Percentiles rank a stretch among this genome's conserved stretches.
These are phyloP conservation scores for Scolopax rusticola DNA, from an alignment of 2,797 vertebrate genomes.

Conservation along the genomic window DNA sequence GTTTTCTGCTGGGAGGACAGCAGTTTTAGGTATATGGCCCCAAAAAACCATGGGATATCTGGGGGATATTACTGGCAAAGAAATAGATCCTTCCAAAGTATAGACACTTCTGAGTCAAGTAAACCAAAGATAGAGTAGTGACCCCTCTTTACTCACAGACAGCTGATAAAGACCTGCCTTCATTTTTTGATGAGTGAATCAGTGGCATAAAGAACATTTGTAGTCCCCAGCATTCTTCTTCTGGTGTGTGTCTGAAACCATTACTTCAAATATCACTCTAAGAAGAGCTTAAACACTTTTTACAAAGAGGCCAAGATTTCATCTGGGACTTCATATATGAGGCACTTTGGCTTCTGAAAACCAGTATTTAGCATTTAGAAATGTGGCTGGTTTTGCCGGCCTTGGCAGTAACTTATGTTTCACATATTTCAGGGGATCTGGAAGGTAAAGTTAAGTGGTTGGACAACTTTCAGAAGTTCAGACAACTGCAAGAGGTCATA, in stretches of 20 bases:
- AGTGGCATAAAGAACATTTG: background rate
- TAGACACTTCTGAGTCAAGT: background rate
- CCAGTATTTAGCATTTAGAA: background rate
- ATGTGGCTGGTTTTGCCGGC: background rate
- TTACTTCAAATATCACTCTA: background rate
- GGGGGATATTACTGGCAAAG: background rate
- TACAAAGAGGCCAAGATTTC: background rate
- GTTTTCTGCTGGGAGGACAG: background rate
- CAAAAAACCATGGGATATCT: background rate
- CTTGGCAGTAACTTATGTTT: background rate
- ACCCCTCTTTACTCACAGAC: background rate
- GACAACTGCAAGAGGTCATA: conserved; percentile 88
- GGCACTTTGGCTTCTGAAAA: background rate
- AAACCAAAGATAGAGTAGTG: background rate
- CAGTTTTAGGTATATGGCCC: background rate
- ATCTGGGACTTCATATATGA: background rate
- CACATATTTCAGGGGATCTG: conserved; percentile 85
- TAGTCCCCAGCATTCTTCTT: background rate
- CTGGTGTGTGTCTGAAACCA: background rate
- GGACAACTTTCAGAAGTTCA: conserved; percentile 93
- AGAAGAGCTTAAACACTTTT: background rate
- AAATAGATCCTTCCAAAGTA: background rate
- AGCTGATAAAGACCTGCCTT: background rate
- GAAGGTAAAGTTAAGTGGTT: conserved; percentile 96
- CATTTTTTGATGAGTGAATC: background rate